Conservation (phyloP, 1,140 invertebrate species). For the Drosophila repleta region DNA sequence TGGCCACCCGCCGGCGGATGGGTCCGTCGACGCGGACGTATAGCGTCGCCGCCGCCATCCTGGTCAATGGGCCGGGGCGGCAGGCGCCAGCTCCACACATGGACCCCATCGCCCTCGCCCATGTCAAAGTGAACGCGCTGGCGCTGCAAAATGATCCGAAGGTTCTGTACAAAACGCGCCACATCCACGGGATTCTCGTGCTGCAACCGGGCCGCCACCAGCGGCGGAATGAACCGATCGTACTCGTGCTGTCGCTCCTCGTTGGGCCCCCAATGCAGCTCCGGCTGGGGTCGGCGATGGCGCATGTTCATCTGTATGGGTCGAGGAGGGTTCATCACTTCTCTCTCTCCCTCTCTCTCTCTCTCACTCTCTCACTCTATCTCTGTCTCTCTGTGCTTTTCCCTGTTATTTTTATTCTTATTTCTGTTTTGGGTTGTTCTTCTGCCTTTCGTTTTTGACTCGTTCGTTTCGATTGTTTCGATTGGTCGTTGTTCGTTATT, state of each 20-base stretch:
- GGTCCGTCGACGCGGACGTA: background rate
- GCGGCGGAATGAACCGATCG: conserved; percentile 18
- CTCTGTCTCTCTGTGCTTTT: background rate
- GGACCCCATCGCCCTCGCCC: conserved; percentile 53
- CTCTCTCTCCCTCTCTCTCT: background rate
- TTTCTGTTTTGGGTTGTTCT: background rate
- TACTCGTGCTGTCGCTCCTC: conserved; percentile 17
- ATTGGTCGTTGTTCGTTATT: too few species aligned
- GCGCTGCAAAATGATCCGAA: conserved; percentile 39
- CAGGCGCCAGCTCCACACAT: conserved; percentile 46
- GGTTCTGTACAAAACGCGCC: conserved; percentile 36
- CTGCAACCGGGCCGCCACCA: conserved; percentile 19
- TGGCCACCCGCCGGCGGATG: background rate
- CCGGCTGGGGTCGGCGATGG: conserved; percentile 2
- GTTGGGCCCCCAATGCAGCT: conserved; percentile 20
- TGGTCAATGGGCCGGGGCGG: conserved; percentile 15
- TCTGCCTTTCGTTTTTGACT: background rate
- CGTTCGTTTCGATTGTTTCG: too few species aligned
- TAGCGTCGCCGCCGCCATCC: conserved; percentile 47
- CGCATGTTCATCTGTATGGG: background rate
- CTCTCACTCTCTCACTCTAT: background rate
- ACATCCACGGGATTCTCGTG: conserved; percentile 29
- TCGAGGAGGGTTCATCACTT: conserved; percentile 14
- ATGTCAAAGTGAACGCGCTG: conserved; percentile 41
- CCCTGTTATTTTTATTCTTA: background rate